Percentiles rank a stretch among this genome's conserved stretches.
Evolutionary conservation across 2,113 vertebrate genomes (phyloP).

Genomic region (Vulpes ferrilata): DNA sequence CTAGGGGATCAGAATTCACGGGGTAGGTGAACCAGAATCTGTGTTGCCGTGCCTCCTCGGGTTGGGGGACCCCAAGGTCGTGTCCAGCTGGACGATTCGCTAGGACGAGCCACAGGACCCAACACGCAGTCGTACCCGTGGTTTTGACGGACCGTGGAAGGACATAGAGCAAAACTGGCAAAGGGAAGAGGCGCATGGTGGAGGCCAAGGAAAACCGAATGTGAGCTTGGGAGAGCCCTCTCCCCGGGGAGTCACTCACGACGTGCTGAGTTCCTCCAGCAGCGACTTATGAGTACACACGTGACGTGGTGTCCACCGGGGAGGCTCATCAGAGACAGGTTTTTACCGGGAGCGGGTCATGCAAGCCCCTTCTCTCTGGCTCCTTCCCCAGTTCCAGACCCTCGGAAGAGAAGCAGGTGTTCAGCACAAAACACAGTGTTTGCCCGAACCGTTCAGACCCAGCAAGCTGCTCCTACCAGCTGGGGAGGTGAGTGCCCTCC

Average conservation of each 20-base stretch:
- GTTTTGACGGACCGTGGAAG: neutral
- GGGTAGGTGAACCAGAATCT: neutral
- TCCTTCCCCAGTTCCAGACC: neutral
- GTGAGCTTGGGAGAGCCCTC: neutral
- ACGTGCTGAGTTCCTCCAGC: accelerated
- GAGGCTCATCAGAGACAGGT: neutral
- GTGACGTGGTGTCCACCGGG: neutral
- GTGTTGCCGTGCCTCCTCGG: too few relatives aligned
- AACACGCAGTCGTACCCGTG: accelerated
- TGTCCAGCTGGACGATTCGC: neutral
- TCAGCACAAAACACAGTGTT: accelerated
- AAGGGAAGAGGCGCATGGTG: neutral
- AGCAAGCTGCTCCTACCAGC: neutral
- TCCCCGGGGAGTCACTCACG: neutral
- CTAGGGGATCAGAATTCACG: neutral
- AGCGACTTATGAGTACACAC: accelerated
- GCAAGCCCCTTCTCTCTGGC: too few relatives aligned
- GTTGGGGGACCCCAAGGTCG: too few relatives aligned
- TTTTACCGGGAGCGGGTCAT: too few relatives aligned
- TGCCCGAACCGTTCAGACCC: too few relatives aligned
- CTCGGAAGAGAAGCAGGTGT: neutral
- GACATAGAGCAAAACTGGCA: neutral
- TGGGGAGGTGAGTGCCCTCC: neutral
- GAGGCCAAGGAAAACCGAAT: neutral
- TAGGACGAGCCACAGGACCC: neutral